These are phyloP conservation scores for Machaerirhynchus nigripectus DNA, from an alignment of 2,113 vertebrate species.

Conservation along the genomic window DNA sequence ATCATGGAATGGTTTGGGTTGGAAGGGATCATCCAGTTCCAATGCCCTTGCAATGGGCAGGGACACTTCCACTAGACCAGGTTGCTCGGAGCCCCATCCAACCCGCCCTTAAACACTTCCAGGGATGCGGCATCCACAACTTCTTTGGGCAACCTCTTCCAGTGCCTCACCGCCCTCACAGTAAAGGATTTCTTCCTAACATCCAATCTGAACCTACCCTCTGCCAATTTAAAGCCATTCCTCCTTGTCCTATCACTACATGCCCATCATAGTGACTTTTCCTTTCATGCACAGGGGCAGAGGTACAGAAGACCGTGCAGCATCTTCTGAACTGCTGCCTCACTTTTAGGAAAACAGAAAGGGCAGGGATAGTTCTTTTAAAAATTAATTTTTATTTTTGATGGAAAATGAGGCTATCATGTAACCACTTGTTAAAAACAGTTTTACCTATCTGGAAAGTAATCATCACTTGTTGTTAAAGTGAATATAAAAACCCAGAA, in stretches of 20 bases:
- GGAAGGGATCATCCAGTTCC: background rate
- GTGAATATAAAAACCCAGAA: background rate
- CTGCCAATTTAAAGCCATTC: background rate
- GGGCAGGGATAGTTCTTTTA: background rate
- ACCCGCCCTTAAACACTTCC: background rate
- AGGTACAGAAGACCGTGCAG: background rate
- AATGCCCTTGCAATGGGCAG: background rate
- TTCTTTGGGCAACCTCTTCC: background rate
- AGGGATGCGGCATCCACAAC: background rate
- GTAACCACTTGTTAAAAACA: background rate
- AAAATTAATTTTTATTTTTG: background rate
- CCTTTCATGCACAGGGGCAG: background rate
- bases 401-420: background rate
- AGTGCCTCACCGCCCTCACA: background rate
- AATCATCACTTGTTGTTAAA: background rate
- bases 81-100: background rate
- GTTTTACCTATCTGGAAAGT: background rate
- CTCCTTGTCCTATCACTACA: no score
- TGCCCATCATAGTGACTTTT: background rate
- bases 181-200: background rate
- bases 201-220: background rate
- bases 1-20: background rate
- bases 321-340: background rate
- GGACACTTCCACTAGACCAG: background rate
- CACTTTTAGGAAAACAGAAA: background rate